Evolutionary conservation across 2,113 vertebrate species (phyloP), one percentile per base, ranked within the genome.

Genomic region (Heterotis niloticus): DNA sequence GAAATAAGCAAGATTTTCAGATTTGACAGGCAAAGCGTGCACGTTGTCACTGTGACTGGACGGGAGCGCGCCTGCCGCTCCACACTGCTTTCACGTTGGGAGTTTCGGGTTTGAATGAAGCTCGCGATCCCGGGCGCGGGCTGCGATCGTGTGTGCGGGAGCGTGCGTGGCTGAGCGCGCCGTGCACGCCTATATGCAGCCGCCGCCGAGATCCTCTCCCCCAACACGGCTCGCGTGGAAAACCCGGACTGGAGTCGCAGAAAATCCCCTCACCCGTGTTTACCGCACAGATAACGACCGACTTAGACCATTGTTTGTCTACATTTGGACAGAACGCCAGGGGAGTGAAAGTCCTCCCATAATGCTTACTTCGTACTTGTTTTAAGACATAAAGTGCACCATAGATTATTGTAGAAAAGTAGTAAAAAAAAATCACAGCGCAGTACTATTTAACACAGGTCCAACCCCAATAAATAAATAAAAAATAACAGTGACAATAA

Each of bases 101-200:
- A 96, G 92, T 91, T 88, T 85, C 90, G 84, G 92, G 90, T 92
- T 94, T 90, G 91, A 94, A 94, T 89, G 87, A 95, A 96, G 96
- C 94, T 93, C 91, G 88, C 93, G 92, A 92, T 90, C 94, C 94
- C 94, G 94, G 93, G 88, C 93, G 91, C 93, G 91, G 91, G 94
- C 86, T 72, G 51, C 70, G 51, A 88, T 89, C 87, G 90, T 89
- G 89, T 91, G 92, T 91, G 91, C 85, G 89, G 85, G 93, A 93
- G 92, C 92, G 93, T 89, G 87, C 93, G 90, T 91, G 94, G 95
- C 95, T 94, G 94, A 93, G 96, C 96, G 91, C 90, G 94, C 94
- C 94, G 92, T 85, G 91, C 90, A 85, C 86, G 89, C 91, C 84
- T 91, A 90, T 92, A 93, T 92, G 89, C 82, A 91, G 92, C 93